Evolutionary conservation across 2,888 invertebrate genomes (phyloP).

Genomic region (Caenorhabditis drosophilae): DNA sequence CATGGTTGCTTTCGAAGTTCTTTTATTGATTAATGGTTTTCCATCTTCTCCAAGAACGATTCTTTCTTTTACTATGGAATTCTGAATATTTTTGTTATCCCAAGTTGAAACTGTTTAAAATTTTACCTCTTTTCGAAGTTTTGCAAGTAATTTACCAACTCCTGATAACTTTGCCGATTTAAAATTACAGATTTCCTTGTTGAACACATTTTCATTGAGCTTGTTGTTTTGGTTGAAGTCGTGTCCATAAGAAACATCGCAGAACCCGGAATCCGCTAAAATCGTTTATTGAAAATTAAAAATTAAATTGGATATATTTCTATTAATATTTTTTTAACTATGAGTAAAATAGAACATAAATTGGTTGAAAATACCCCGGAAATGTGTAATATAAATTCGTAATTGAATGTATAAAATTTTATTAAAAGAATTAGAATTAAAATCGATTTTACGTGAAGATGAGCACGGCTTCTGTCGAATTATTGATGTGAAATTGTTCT

Average conservation of each 20-base stretch:
- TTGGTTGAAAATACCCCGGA: not conserved
- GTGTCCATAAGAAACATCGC: too few relatives aligned
- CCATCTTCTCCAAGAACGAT: not conserved
- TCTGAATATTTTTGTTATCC: not conserved
- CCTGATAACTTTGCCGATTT: not conserved
- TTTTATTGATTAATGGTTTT: not conserved
- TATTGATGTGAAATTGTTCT: too few relatives aligned
- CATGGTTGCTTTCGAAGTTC: not conserved
- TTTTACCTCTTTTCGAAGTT: not conserved
- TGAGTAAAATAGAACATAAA: too few relatives aligned
- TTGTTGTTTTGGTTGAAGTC: too few relatives aligned
- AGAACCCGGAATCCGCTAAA: not conserved
- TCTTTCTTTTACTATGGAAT: not conserved
- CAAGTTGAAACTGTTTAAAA: not conserved
- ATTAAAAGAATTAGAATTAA: not conserved
- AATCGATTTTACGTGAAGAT: slow-evolving; percentile 1
- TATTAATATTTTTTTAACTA: too few relatives aligned
- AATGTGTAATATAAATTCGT: not conserved
- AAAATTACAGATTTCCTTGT: slow-evolving; percentile 15
- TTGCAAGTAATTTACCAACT: not conserved
- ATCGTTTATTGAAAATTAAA: not conserved
- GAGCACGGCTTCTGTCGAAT: too few relatives aligned
- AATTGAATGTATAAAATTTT: not conserved
- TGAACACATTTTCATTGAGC: too few relatives aligned
- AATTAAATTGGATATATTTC: too few relatives aligned